A percentile compares a stretch with the other conserved stretches of the same genome.
Conservation (phyloP, 2,888 invertebrate species). For the Chaitophorus viminalis region DNA sequence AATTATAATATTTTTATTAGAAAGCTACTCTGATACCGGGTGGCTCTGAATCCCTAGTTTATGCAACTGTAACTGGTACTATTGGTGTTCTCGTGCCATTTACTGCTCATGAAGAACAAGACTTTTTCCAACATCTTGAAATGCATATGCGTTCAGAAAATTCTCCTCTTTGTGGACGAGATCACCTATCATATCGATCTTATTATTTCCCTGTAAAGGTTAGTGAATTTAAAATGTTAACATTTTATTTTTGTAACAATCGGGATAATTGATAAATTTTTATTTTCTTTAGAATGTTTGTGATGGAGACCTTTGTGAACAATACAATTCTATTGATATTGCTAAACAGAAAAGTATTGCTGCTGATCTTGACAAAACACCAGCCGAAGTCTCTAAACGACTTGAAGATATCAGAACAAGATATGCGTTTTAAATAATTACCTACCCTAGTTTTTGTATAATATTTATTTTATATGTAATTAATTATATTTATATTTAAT, state of each 20-base stretch:
- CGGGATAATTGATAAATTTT: background rate
- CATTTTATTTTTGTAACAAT: background rate
- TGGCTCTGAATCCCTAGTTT: constrained; percentile 97
- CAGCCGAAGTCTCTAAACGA: constrained; percentile 97
- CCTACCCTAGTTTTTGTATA: constrained; percentile 18
- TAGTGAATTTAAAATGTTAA: constrained; percentile 65
- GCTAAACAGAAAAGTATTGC: constrained; percentile 95
- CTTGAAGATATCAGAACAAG: constrained; percentile 98
- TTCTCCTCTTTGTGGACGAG: constrained; percentile 94
- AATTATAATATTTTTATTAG: constrained; percentile 72
- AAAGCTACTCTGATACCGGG: constrained; percentile 95
- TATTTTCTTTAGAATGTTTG: constrained; percentile 85
- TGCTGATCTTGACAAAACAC: constrained; percentile 91
- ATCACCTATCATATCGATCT: constrained; percentile 96
- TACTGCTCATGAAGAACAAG: constrained; percentile 96
- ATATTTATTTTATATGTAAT: constrained; percentile 36
- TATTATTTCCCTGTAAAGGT: constrained; percentile 98
- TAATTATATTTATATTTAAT: constrained; percentile 33
- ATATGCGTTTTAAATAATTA: constrained; percentile 88
- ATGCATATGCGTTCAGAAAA: constrained; percentile 99
- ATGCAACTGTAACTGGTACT: constrained; percentile 93
- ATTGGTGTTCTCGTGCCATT: constrained; percentile 94
- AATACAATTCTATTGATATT: constrained; percentile 95
- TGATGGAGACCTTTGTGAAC: constrained; percentile 98
- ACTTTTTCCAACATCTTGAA: constrained; percentile 98